Base-by-base conservation (phyloP, 2,797 vertebrate genomes). In the Pachyuromys duprasi region DNA sequence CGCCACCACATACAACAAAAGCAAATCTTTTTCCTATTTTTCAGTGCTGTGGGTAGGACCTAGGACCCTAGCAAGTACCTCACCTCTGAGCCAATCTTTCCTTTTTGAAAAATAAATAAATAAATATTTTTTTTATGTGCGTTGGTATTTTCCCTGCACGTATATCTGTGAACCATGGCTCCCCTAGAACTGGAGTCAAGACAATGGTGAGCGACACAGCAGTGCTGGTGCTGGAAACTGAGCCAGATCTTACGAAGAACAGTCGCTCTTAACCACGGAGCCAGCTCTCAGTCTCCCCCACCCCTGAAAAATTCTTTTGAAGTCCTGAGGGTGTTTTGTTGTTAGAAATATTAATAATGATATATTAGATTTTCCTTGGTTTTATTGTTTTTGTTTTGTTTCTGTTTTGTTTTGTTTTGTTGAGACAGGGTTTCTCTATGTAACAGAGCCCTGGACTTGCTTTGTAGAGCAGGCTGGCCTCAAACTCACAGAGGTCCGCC, bases 321-420 rank as follows among this genome's bases (percentile, higher is more conserved):
- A 93, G 60, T 53, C 45, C 20, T 31, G 45, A 90, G 89, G 67
- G 28, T 81, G 45, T 88, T 95, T 62, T 75, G 5, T 90, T 93
- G 12, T 88, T 79, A 78, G 90, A 87, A 88, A 75, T 78, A 90
- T 18, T 83, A 72, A 53, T 92, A n/a, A 15, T 84, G 39, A 86
- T 62, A 17, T 53, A 60, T 86, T 91, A 94, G 75, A 53, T 74
- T 93, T 88, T 57, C 17, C 13, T 49, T 49, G 49, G 8, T 49
- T 8, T 49, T 49, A 1, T 49, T 49, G 49, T 49, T 49, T 49
- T 11, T 49, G 49, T 49, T 49, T 49, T 49, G 49, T 49, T 49
- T 49, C 49, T 49, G 49, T 49, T 49, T 49, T 49, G 8, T 49
- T 49, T 49, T 49, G 17, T 57, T 57, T 57, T 57, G 55, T 57